Percentiles rank a stretch among this genome's conserved stretches.
phyloP scores from a whole-genome alignment of 2,797 vertebrate genomes.

The Poecilia picta region DNA sequence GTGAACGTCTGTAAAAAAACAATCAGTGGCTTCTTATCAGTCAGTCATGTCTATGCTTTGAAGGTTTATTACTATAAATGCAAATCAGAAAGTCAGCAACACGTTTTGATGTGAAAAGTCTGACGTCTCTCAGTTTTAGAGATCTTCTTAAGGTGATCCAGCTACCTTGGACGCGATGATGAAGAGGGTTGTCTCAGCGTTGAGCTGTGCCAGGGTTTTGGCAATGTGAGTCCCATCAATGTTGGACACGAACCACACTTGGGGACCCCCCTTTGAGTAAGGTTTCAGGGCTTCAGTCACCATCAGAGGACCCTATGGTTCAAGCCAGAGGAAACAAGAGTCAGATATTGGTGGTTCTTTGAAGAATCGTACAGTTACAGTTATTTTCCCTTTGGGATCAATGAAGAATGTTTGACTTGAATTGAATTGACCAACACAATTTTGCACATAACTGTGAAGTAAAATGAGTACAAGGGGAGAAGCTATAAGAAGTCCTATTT shows the following conservation, averaged over 20 bases:
- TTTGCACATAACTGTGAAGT: not conserved
- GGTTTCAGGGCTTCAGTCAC: slow-evolving; percentile 96
- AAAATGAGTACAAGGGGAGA: not conserved
- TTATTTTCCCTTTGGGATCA: no score
- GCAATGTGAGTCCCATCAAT: slow-evolving; percentile 96
- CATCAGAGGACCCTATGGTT: slow-evolving; percentile 92
- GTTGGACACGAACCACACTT: slow-evolving; percentile 97
- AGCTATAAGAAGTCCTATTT: not conserved
- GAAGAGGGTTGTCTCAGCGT: slow-evolving; percentile 91
- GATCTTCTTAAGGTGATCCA: not conserved
- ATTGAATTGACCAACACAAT: not conserved
- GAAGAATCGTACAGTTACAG: not conserved
- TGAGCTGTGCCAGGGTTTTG: slow-evolving; percentile 91
- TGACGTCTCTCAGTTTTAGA: not conserved
- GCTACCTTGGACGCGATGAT: slow-evolving; percentile 95
- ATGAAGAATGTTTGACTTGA: no score
- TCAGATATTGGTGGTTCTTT: not conserved
- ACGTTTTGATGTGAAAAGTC: not conserved
- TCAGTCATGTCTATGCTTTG: not conserved
- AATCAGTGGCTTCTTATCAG: slow-evolving; percentile 7
- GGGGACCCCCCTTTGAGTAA: slow-evolving; percentile 90
- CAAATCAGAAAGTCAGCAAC: not conserved
- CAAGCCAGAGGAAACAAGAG: not conserved
- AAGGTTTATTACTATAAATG: not conserved
- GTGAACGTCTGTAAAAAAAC: slow-evolving; percentile 89